A percentile compares a stretch with the other conserved stretches of the same genome.
phyloP scores from a whole-genome alignment of 2,888 invertebrate genomes.

The Allygus modestus region DNA sequence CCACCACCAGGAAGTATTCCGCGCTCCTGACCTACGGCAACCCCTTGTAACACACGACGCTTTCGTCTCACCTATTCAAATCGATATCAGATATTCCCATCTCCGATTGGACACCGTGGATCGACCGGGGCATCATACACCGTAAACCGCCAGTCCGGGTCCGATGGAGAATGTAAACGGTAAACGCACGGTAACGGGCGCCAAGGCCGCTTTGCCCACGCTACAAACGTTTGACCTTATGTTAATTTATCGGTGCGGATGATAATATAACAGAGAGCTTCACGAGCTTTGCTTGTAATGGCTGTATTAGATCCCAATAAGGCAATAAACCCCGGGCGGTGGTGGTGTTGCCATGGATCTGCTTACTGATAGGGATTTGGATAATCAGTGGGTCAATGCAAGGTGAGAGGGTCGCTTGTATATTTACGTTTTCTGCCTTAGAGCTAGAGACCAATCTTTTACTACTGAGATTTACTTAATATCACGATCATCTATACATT shows the following conservation, averaged over 20 bases:
- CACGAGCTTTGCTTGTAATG: constrained; percentile 8
- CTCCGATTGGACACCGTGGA: constrained; percentile 7
- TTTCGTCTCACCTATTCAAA: not conserved
- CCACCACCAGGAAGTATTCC: not conserved
- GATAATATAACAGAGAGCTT: constrained; percentile 16
- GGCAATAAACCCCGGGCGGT: not conserved
- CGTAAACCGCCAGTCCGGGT: not conserved
- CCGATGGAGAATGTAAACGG: constrained; percentile 13
- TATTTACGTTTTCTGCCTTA: too few species aligned
- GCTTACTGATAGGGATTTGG: not conserved
- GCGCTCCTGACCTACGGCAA: not conserved
- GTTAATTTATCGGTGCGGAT: constrained; percentile 6
- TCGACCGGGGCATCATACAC: not conserved
- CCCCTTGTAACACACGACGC: not conserved
- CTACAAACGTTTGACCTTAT: constrained; percentile 13
- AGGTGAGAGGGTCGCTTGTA: too few species aligned
- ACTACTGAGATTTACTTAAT: too few species aligned
- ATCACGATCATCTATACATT: too few species aligned
- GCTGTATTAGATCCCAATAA: constrained; percentile 27
- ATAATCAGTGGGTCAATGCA: not conserved
- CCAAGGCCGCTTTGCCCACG: constrained; percentile 27
- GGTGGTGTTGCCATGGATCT: not conserved
- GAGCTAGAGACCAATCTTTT: too few species aligned
- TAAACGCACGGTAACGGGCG: constrained; percentile 20
- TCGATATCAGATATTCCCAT: not conserved